Evolutionary conservation across 1,140 invertebrate species (phyloP).

Genomic region (Epicauta chinensis): DNA sequence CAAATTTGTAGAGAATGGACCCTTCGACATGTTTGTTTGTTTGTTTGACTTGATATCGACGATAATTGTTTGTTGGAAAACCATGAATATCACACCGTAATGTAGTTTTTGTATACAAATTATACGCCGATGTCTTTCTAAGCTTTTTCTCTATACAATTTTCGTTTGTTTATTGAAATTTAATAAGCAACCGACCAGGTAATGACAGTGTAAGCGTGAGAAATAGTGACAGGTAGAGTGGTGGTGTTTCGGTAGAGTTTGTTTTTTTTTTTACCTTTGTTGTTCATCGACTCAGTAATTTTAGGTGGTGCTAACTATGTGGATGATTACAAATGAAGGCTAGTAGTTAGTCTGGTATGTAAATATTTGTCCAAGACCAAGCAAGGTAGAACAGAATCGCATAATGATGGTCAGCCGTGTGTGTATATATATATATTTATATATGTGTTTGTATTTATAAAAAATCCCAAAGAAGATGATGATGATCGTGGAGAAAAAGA

Average conservation of each 20-base stretch:
- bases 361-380: slow-evolving; percentile 24
- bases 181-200: neutral
- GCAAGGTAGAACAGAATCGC: slow-evolving; percentile 19
- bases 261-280: too few relatives aligned
- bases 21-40: too few relatives aligned
- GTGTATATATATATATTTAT: neutral
- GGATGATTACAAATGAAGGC: slow-evolving; percentile 29
- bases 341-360: slow-evolving; percentile 28
- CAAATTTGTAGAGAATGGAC: too few relatives aligned
- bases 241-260: slow-evolving; percentile 13
- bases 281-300: neutral
- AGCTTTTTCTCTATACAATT: too few relatives aligned
- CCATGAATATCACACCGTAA: too few relatives aligned
- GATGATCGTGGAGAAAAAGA: neutral
- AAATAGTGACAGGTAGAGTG: slow-evolving; percentile 9
- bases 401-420: slow-evolving; percentile 4
- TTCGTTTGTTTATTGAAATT: too few relatives aligned
- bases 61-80: too few relatives aligned
- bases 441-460: neutral
- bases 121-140: neutral
- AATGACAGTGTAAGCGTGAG: slow-evolving; percentile 6
- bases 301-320: slow-evolving; percentile 25
- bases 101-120: slow-evolving; percentile 1
- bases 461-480: neutral
- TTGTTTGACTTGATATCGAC: too few relatives aligned